A percentile compares a stretch with the other conserved stretches of the same genome.
These are phyloP conservation scores for Psylliodes chrysocephalus DNA, from an alignment of 2,888 invertebrate species.

Conservation along the genomic window DNA sequence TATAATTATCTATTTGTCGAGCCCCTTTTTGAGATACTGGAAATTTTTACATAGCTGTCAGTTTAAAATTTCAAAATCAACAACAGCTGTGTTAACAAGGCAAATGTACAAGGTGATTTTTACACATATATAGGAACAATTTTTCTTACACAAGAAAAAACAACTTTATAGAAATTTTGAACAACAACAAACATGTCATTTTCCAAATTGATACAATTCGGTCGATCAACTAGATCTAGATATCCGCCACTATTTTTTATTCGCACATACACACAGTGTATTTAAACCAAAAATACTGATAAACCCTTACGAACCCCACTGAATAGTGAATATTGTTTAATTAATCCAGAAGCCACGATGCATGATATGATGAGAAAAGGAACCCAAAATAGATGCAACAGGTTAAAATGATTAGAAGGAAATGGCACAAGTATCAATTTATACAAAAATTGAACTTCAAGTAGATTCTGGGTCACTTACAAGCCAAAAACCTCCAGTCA, in stretches of 20 bases:
- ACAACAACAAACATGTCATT: conserved; percentile 14
- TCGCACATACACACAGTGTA: background rate
- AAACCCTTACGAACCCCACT: no score
- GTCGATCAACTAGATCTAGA: background rate
- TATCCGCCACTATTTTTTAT: background rate
- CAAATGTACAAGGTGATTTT: conserved; percentile 19
- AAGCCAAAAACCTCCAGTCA: no score
- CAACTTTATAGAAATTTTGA: conserved; percentile 18
- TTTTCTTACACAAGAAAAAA: conserved; percentile 8
- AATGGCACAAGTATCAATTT: no score
- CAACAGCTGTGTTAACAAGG: conserved; percentile 16
- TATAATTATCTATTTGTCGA: conserved; percentile 27
- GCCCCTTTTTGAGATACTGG: conserved; percentile 26
- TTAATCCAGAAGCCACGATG: no score
- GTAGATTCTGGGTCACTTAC: no score
- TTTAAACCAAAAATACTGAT: no score
- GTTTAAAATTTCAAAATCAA: conserved; percentile 14
- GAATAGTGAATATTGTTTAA: no score
- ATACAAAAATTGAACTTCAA: no score
- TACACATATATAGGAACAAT: conserved; percentile 28
- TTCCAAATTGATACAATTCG: conserved; percentile 4
- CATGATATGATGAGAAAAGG: no score
- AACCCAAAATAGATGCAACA: no score
- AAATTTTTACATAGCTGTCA: conserved; percentile 22
- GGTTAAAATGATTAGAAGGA: no score